Evolutionary conservation across 2,113 vertebrate genomes (phyloP).

Genomic region (Alosa alosa): DNA sequence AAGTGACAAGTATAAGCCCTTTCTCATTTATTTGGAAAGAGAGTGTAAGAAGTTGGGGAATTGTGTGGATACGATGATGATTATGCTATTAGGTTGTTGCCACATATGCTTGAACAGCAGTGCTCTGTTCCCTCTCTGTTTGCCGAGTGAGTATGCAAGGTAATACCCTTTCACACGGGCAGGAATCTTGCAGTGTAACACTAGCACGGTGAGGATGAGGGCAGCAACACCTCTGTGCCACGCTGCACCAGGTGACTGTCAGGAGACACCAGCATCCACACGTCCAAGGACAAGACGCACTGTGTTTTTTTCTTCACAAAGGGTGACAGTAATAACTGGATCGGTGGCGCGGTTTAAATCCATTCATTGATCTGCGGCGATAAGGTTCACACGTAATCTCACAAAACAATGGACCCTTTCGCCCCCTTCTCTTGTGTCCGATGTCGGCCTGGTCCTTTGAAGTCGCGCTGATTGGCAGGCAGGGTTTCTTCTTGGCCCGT

Average conservation of each 20-base stretch:
- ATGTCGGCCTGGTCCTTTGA: conserved; percentile 64
- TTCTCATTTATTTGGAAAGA: not conserved
- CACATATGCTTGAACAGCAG: not conserved
- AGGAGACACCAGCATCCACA: not conserved
- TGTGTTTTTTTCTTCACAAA: not conserved
- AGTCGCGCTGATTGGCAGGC: conserved; percentile 52
- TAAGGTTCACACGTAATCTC: conserved; percentile 62
- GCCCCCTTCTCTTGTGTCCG: conserved; percentile 53
- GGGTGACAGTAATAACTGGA: not conserved
- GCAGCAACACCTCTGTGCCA: conserved; percentile 12
- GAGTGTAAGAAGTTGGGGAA: not conserved
- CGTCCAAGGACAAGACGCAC: conserved; percentile 27
- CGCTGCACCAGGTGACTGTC: not conserved
- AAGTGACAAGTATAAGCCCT: not conserved
- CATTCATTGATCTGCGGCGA: conserved; percentile 59
- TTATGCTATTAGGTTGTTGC: not conserved
- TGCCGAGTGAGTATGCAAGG: not conserved
- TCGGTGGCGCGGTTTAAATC: conserved; percentile 54
- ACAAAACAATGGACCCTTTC: conserved; percentile 64
- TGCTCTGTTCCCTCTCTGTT: not conserved
- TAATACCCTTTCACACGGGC: not conserved
- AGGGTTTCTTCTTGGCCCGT: conserved; percentile 55
- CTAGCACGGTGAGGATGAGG: not conserved
- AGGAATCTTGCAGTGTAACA: not conserved
- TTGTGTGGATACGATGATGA: not conserved